Evolutionary conservation across 2,113 vertebrate species (phyloP).

Genomic region (Gobius niger): DNA sequence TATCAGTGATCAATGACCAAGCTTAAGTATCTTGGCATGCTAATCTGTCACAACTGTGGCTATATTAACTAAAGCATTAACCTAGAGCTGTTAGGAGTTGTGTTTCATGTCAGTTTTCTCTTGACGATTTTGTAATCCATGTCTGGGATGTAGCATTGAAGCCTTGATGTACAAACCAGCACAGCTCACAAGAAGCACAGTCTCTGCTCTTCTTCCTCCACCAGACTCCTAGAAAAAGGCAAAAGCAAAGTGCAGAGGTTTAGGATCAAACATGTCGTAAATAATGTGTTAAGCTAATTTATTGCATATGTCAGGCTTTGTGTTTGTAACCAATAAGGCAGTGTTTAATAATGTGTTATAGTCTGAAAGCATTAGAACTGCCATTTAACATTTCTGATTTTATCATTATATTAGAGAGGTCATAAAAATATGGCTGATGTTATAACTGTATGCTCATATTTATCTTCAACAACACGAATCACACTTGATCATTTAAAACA

Average conservation of each 20-base stretch:
- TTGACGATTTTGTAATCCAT: conserved; percentile 40
- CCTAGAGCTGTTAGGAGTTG: conserved; percentile 27
- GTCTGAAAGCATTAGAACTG: neutral
- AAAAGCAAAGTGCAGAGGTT: conserved; percentile 7
- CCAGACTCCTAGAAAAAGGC: conserved; percentile 62
- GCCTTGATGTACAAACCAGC: neutral
- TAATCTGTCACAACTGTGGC: conserved; percentile 67
- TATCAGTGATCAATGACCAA: conserved; percentile 65
- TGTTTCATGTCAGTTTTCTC: conserved; percentile 23
- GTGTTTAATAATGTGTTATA: neutral
- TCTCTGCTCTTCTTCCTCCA: conserved; percentile 70
- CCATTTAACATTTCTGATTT: too few species aligned
- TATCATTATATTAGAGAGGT: too few species aligned
- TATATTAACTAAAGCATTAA: conserved; percentile 42
- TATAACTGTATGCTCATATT: too few species aligned
- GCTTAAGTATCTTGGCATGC: conserved; percentile 48
- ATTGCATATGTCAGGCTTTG: neutral
- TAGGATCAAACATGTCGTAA: neutral
- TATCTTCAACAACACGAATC: too few species aligned
- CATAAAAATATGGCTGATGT: neutral
- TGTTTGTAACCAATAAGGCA: neutral
- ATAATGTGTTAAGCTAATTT: neutral
- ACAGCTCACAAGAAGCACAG: conserved; percentile 56
- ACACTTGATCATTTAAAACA: too few species aligned
- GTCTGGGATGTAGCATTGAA: conserved; percentile 15